Evolutionary conservation across 2,113 vertebrate genomes (phyloP), one percentile per base, ranked within the genome.

Genomic region (Pantherophis guttatus): DNA sequence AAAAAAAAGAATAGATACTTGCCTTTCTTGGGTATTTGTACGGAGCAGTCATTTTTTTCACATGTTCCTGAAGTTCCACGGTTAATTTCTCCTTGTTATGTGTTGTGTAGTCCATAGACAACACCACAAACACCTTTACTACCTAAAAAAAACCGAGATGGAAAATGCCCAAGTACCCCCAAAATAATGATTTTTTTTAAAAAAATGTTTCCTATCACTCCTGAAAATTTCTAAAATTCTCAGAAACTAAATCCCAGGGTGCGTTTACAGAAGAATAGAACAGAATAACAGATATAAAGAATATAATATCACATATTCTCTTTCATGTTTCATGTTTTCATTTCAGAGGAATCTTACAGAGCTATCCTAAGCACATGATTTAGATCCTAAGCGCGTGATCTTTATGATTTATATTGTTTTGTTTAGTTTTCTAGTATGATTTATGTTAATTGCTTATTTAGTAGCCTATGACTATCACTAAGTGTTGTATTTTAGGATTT

Each of bases 11-110:
- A 39, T 39, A 81, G 19, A 81, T 65, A 94, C 96, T 97, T 97
- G 97, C 98, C 98, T 99, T 99, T 94, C 98, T 98, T 89, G 98
- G 98, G 62, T 98, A 99, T 96, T 99, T 99, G 93, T 98, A 99
- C 0, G 98, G 98, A 90, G 98, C 98, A 23, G 98, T 99, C 50
- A 96, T 96, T 93, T 97, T 98, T 97, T 98, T 99, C 92, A 99
- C 98, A 55, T 98, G 98, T 5, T 97, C 96, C 94, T 99, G 98
- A 95, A 99, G 96, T 87, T 98, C 98, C 89, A 17, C 8, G 8
- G 93, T 91, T 95, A 99, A 96, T 88, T 96, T 96, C 39, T 97
- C 93, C 85, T 94, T 95, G 91, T 98, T 95, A 11, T 92, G 92
- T 26, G 94, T 96, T 92, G 96, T 95, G 94, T 97, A 98, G 2